Conservation (phyloP, 2,888 invertebrate genomes). For the Athetis lepigone region DNA sequence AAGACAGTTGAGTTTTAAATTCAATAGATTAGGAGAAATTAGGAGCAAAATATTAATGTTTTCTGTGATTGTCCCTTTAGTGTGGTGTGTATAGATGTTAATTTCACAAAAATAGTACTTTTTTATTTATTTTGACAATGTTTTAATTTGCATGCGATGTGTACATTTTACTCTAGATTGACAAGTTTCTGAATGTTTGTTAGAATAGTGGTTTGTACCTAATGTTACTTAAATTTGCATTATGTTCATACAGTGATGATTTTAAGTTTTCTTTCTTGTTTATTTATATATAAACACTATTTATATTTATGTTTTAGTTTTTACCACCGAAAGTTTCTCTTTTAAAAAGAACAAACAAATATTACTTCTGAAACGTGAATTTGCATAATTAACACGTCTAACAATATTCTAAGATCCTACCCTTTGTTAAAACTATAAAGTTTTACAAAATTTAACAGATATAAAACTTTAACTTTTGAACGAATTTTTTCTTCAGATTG, state of each 20-base stretch:
- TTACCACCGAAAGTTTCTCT: neutral
- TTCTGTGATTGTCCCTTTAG: slow-evolving; percentile 34
- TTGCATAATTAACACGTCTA: no score
- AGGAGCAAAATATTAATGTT: slow-evolving; percentile 34
- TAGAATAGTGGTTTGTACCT: slow-evolving; percentile 37
- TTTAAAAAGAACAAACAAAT: no score
- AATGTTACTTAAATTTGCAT: slow-evolving; percentile 5
- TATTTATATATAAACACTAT: neutral
- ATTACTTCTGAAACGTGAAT: no score
- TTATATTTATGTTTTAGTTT: neutral
- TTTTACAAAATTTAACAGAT: no score
- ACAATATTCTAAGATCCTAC: no score
- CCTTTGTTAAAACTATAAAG: no score
- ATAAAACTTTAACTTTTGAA: no score
- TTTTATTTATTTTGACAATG: slow-evolving; percentile 47
- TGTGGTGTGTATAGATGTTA: slow-evolving; percentile 50
- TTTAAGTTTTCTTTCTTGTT: neutral
- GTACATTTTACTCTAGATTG: slow-evolving; percentile 52
- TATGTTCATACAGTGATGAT: slow-evolving; percentile 9
- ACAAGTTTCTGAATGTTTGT: slow-evolving; percentile 55
- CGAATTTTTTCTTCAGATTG: no score
- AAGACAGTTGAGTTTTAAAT: neutral
- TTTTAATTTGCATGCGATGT: slow-evolving; percentile 69
- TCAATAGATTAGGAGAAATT: neutral
- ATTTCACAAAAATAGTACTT: slow-evolving; percentile 33